phyloP scores from a whole-genome alignment of 2,888 invertebrate species.

The Scaptomyza caliginosa region DNA sequence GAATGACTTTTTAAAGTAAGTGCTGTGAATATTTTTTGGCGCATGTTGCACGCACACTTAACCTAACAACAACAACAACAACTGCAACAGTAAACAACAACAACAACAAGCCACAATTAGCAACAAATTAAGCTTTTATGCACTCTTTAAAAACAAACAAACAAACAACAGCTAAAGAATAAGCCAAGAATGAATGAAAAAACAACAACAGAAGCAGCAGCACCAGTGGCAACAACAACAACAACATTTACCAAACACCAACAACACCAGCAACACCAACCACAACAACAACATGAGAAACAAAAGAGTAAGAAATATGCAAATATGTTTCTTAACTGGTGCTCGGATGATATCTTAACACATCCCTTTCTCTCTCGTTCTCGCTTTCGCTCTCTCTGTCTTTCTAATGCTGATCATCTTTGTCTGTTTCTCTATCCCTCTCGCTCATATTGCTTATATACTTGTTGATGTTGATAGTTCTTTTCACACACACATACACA shows the following conservation, averaged over 20 bases:
- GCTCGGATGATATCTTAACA: slow-evolving; percentile 6
- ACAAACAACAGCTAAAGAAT: neutral
- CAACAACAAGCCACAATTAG: slow-evolving; percentile 5
- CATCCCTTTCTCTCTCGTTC: neutral
- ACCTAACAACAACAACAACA: slow-evolving; percentile 19
- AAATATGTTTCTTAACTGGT: slow-evolving; percentile 22
- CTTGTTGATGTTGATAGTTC: slow-evolving; percentile 16
- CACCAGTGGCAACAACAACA: slow-evolving; percentile 4
- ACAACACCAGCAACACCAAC: neutral
- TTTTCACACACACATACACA: neutral
- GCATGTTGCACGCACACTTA: slow-evolving; percentile 56
- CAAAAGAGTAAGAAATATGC: slow-evolving; percentile 34
- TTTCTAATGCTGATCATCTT: slow-evolving; percentile 6
- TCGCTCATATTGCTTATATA: neutral
- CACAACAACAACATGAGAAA: slow-evolving; percentile 7
- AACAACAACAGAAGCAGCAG: neutral
- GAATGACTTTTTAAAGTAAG: slow-evolving; percentile 83
- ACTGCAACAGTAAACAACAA: slow-evolving; percentile 5
- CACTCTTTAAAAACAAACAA: neutral
- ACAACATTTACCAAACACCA: slow-evolving; percentile 10
- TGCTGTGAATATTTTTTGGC: slow-evolving; percentile 38
- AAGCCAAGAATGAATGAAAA: neutral
- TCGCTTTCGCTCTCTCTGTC: slow-evolving; percentile 5
- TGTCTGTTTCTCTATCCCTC: slow-evolving; percentile 4
- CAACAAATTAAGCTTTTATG: neutral